Conservation (phyloP, 53 echinoderm and acorn worm species). For the Holothuria leucospilota region DNA sequence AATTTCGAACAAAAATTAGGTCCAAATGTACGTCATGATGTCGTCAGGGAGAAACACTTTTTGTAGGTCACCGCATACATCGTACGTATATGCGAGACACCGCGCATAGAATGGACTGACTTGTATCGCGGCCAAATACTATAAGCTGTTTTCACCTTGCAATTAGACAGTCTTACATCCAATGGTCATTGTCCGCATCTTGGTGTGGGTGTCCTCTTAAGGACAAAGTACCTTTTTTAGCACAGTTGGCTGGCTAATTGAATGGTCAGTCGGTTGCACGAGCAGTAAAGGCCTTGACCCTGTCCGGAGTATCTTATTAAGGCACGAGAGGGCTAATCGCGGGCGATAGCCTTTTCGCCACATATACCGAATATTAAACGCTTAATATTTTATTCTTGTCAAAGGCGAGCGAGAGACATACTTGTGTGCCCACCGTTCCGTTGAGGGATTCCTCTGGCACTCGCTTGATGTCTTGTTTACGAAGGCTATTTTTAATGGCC, state of each 20-base stretch:
- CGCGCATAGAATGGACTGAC: no score
- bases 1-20: no score
- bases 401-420: slow-evolving; percentile 8
- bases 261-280: slow-evolving; percentile 4
- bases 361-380: no score
- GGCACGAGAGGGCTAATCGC: no score
- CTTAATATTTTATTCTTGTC: slow-evolving; percentile 15
- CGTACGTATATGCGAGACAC: no score
- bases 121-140: slow-evolving; percentile 1
- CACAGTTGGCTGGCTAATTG: neutral
- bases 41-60: slow-evolving; percentile 1
- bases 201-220: slow-evolving; percentile 9
- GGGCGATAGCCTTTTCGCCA: no score
- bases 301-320: no score
- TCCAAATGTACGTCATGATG: no score
- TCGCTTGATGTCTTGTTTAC: slow-evolving; percentile 1
- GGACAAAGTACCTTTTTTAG: slow-evolving; percentile 11
- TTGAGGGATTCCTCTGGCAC: slow-evolving; percentile 31
- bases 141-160: neutral
- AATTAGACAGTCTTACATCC: slow-evolving; percentile 26
- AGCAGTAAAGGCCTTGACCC: slow-evolving; percentile 33
- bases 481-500: slow-evolving; percentile 9
- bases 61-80: neutral
- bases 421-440: slow-evolving; percentile 30
- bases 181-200: slow-evolving; percentile 32